phyloP scores from a whole-genome alignment of 2,888 invertebrate species.

The Dicroscelio sp. region DNA sequence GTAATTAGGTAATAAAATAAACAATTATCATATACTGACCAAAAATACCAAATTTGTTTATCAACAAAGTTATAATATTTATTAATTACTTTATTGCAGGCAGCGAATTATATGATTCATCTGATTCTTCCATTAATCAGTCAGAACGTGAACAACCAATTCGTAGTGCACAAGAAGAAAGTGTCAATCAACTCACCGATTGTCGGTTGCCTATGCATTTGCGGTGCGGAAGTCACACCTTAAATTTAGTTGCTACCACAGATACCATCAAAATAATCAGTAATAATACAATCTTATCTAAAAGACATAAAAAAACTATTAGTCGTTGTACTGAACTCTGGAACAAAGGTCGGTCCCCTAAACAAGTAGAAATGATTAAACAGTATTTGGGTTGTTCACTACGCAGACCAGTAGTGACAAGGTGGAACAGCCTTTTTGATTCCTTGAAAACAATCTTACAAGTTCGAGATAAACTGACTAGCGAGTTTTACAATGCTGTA shows the following conservation, averaged over 20 bases:
- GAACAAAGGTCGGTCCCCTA: not conserved
- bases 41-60: too few relatives aligned
- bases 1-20: too few relatives aligned
- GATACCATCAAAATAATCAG: not conserved
- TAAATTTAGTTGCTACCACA: not conserved
- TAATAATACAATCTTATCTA: not conserved
- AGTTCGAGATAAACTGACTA: not conserved
- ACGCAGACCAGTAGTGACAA: not conserved
- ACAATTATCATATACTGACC: too few relatives aligned
- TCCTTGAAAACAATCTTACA: not conserved
- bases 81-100: too few relatives aligned
- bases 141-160: too few relatives aligned
- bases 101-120: too few relatives aligned
- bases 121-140: too few relatives aligned
- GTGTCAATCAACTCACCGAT: too few relatives aligned
- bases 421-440: not conserved
- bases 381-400: not conserved
- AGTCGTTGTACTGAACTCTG: not conserved
- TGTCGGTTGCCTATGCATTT: not conserved
- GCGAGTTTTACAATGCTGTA: not conserved
- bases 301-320: not conserved
- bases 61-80: too few relatives aligned
- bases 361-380: not conserved
- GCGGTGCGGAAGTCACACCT: not conserved
- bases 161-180: too few relatives aligned